phyloP scores from a whole-genome alignment of 2,797 vertebrate genomes.

The Typhlichthys subterraneus region DNA sequence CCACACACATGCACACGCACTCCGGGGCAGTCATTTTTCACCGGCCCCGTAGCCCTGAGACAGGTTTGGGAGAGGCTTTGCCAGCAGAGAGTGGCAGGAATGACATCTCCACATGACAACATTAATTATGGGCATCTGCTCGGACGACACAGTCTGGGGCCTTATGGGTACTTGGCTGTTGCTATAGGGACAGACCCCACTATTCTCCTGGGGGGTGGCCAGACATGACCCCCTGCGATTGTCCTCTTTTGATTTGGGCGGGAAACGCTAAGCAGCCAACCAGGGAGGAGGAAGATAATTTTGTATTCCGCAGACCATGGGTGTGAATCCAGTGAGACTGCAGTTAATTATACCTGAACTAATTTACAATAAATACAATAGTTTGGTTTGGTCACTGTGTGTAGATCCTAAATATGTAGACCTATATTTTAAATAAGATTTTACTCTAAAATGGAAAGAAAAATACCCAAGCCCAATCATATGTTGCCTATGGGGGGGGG shows the following conservation, averaged over 20 bases:
- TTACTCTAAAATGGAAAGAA: not conserved
- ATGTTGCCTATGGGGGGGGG: too few species aligned
- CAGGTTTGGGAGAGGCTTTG: slow-evolving; percentile 72
- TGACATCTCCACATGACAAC: slow-evolving; percentile 70
- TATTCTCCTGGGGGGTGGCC: slow-evolving; percentile 83
- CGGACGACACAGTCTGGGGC: slow-evolving; percentile 67
- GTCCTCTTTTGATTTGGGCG: slow-evolving; percentile 72
- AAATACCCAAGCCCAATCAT: slow-evolving; percentile 16
- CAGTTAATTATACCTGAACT: not conserved
- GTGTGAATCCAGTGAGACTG: slow-evolving; percentile 25
- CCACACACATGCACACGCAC: slow-evolving; percentile 36
- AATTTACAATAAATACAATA: not conserved
- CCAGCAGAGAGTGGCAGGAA: slow-evolving; percentile 70
- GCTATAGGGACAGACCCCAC: slow-evolving; percentile 81
- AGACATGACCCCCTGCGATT: slow-evolving; percentile 82
- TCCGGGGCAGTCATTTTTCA: slow-evolving; percentile 72
- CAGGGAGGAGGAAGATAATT: slow-evolving; percentile 53
- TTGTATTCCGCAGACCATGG: slow-evolving; percentile 28
- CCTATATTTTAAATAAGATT: slow-evolving; percentile 7
- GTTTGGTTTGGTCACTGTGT: slow-evolving; percentile 5
- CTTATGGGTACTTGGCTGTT: slow-evolving; percentile 76
- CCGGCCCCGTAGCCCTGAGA: slow-evolving; percentile 62
- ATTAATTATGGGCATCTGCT: slow-evolving; percentile 81
- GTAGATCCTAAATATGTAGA: not conserved
- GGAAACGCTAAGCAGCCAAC: slow-evolving; percentile 66